Base-by-base conservation (phyloP, 2,113 vertebrate species). In the Xenopus borealis region DNA sequence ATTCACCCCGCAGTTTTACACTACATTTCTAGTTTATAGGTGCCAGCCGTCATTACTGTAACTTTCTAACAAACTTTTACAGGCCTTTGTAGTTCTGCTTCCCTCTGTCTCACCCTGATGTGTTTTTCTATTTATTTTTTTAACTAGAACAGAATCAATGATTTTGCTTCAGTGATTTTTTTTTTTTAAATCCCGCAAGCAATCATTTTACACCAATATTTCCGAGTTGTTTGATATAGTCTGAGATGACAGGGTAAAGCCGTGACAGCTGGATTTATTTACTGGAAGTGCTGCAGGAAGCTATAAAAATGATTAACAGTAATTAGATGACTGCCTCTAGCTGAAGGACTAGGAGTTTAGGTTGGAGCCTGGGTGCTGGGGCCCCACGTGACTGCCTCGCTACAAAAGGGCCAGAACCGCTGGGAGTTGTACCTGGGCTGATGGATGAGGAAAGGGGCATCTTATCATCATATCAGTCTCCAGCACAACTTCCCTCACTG, bases 251-350 rank as follows among this genome's bases (percentile, higher is more conserved):
- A 77, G 67, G 70, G 69, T 68, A 70, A 77, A 77, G 62, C 67
- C 45, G 3, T 52, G 67, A 53, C 55, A 67, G 68, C 62, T 62
- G 57, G 59, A 66, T 69, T 45, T 20, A 64, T 63, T 45, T 16
- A 52, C 45, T 73, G 65, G 70, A 70, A 73, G 72, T 69, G 66
- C 62, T 62, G 66, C 57, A 79, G 78, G 67, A 79, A 79, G 40
- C 68, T 61, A 70, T 69, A 74, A 74, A 59, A 70, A 74, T 61
- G 45, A 77, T 77, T 77, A 77, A 70, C 74, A 77, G 74, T 77
- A 77, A 77, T 77, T 68, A 77, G 74, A 70, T 77, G 74, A 77
- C 67, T 69, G 66, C 59, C 70, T 77, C 64, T 77, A 69, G 70
- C 74, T 77, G 66, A 27, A 40, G 52, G 74, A 64, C 67, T 70